phyloP scores from a whole-genome alignment of 2,113 vertebrate genomes.

The Dicerorhinus sumatrensis region DNA sequence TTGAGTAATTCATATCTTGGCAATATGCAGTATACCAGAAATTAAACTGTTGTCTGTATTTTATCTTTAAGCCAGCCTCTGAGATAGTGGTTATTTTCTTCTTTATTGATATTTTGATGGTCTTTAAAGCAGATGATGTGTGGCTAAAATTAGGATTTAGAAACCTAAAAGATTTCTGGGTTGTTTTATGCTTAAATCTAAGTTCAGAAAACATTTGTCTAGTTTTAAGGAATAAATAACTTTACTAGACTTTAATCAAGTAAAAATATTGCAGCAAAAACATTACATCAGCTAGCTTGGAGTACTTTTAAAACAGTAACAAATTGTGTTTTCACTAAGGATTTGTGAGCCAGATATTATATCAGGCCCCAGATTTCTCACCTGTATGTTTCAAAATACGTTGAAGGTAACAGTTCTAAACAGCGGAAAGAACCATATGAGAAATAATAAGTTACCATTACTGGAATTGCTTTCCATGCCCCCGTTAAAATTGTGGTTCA shows the following conservation, averaged over 20 bases:
- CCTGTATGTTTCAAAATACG: neutral
- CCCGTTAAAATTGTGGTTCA: neutral
- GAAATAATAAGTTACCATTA: neutral
- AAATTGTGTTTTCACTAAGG: neutral
- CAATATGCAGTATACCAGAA: neutral
- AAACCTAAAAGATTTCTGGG: neutral
- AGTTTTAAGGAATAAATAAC: neutral
- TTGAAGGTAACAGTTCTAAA: neutral
- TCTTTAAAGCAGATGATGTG: neutral
- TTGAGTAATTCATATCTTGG: constrained; percentile 13
- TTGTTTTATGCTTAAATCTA: neutral
- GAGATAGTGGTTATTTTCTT: neutral
- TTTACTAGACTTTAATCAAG: neutral
- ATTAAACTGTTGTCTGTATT: neutral
- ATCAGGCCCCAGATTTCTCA: neutral
- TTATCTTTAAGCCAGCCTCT: constrained; percentile 11
- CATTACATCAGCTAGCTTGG: neutral
- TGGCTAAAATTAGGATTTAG: constrained; percentile 35
- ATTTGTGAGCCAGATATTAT: neutral
- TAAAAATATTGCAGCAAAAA: constrained; percentile 8
- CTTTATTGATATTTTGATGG: neutral
- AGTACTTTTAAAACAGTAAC: constrained; percentile 28
- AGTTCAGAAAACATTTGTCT: neutral
- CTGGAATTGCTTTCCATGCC: neutral
- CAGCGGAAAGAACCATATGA: neutral